phyloP scores from a whole-genome alignment of 2,113 vertebrate genomes.

The Acrocephalus arundinaceus region DNA sequence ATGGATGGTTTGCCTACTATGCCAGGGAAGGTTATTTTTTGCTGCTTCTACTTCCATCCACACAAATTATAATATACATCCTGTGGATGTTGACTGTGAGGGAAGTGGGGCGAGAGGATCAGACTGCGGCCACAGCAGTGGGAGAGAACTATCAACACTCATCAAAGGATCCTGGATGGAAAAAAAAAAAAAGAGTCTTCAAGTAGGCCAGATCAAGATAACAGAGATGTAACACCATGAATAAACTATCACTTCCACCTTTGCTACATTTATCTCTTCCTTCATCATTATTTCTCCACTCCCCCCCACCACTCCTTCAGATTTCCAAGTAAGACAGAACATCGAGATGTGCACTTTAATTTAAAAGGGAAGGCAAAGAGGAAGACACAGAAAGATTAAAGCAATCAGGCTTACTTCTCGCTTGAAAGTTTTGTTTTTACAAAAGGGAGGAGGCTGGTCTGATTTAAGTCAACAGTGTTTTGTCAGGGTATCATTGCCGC shows the following conservation, averaged over 20 bases:
- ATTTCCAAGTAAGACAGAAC: conserved; percentile 51
- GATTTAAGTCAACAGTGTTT: not conserved
- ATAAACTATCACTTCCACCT: conserved; percentile 69
- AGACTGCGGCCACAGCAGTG: conserved; percentile 63
- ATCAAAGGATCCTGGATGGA: conserved; percentile 33
- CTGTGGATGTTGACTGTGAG: conserved; percentile 53
- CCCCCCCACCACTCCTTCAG: conserved; percentile 51
- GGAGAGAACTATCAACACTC: conserved; percentile 73
- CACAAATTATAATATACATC: conserved; percentile 38
- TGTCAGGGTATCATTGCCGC: not conserved
- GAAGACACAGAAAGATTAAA: conserved; percentile 21
- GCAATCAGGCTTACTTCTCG: not conserved
- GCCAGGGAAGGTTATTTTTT: conserved; percentile 58
- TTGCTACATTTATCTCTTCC: conserved; percentile 56
- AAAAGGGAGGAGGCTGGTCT: not conserved
- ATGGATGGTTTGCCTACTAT: conserved; percentile 50
- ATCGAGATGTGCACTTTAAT: conserved; percentile 12
- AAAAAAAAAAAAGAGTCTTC: conserved; percentile 32
- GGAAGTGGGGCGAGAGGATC: conserved; percentile 78
- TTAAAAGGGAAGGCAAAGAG: conserved; percentile 17
- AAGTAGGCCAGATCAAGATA: conserved; percentile 65
- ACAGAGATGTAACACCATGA: conserved; percentile 28
- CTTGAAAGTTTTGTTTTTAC: conserved; percentile 1
- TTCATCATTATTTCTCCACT: conserved; percentile 58
- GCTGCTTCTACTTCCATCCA: conserved; percentile 41